Conservation (phyloP, 1,140 invertebrate species). For the Temnothorax nylanderi region DNA sequence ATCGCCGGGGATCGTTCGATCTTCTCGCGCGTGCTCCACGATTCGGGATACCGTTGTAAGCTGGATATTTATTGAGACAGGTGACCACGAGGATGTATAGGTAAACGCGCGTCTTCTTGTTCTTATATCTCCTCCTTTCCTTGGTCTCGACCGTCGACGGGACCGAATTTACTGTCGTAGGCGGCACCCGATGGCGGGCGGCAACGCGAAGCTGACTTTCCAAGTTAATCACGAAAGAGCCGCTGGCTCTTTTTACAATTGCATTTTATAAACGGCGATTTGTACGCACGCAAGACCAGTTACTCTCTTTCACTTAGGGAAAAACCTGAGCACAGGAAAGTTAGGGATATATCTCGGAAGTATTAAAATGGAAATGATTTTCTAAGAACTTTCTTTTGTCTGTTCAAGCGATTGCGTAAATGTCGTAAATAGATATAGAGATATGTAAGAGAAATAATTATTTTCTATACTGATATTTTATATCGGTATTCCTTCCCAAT, state of each 20-base stretch:
- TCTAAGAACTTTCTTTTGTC: not conserved
- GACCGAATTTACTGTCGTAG: constrained; percentile 65
- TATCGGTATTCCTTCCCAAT: not conserved
- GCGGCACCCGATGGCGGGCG: not conserved
- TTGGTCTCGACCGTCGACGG: not conserved
- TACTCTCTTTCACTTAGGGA: not conserved
- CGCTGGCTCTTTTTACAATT: constrained; percentile 35
- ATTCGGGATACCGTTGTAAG: constrained; percentile 20
- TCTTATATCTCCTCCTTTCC: not conserved
- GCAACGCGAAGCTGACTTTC: constrained; percentile 41
- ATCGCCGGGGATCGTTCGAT: not conserved
- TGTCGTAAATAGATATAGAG: no score
- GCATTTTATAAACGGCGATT: constrained; percentile 55
- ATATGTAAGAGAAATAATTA: not conserved
- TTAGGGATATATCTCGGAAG: not conserved
- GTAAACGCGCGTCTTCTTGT: not conserved
- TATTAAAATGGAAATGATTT: not conserved
- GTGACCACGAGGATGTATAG: constrained; percentile 25
- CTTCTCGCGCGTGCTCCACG: not conserved
- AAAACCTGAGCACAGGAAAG: not conserved
- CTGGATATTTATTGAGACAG: constrained; percentile 63
- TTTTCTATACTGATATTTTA: not conserved
- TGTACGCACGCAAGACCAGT: constrained; percentile 22
- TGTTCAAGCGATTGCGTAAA: not conserved
- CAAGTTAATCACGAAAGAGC: constrained; percentile 57